Evolutionary conservation across 2,113 vertebrate genomes (phyloP).

Genomic region (Platichthys stellatus): DNA sequence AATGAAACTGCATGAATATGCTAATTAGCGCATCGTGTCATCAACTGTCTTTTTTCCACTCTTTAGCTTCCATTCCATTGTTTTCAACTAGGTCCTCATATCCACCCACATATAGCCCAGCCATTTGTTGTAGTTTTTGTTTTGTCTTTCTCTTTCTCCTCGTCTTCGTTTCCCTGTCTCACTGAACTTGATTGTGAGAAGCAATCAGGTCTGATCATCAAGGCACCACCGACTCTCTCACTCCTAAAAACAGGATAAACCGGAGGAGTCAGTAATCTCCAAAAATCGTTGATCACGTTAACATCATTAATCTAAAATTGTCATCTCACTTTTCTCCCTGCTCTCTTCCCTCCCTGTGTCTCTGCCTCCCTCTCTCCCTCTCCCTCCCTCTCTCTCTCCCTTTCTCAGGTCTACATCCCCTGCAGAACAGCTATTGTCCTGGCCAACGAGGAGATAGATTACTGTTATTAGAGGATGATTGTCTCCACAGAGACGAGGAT

Average conservation of each 20-base stretch:
- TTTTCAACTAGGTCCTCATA: background rate
- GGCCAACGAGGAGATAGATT: slow-evolving; percentile 84
- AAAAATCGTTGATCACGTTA: slow-evolving; percentile 45
- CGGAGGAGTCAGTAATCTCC: slow-evolving; percentile 16
- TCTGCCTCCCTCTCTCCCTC: slow-evolving; percentile 26
- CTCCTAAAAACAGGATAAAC: slow-evolving; percentile 6
- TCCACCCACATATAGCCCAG: background rate
- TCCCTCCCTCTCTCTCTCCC: slow-evolving; percentile 32
- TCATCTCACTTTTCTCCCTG: slow-evolving; percentile 57
- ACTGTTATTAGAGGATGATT: slow-evolving; percentile 82
- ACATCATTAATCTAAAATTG: slow-evolving; percentile 57
- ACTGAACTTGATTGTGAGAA: slow-evolving; percentile 36
- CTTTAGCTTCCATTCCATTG: background rate
- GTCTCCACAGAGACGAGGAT: slow-evolving; percentile 65
- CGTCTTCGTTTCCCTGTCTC: background rate
- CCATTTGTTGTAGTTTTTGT: background rate
- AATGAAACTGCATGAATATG: background rate
- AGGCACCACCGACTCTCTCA: background rate
- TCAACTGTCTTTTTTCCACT: background rate
- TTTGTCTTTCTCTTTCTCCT: background rate
- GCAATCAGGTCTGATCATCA: background rate
- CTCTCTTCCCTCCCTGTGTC: slow-evolving; percentile 34
- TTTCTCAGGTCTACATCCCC: slow-evolving; percentile 84
- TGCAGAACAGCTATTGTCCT: slow-evolving; percentile 85
- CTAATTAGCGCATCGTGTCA: background rate